phyloP scores from a whole-genome alignment of 2,113 vertebrate genomes.

The Phodopus roborovskii region DNA sequence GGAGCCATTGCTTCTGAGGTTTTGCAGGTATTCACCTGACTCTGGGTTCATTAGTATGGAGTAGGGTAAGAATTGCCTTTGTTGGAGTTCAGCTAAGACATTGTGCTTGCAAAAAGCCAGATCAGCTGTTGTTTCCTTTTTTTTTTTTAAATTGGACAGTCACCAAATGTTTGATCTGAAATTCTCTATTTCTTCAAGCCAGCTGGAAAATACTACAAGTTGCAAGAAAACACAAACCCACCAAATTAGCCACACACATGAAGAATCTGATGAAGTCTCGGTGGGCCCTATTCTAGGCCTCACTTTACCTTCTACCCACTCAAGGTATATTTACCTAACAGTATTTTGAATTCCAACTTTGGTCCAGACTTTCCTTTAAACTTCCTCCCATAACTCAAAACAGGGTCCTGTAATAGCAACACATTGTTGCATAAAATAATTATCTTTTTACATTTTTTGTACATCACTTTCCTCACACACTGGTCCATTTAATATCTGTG shows the following conservation, averaged over 20 bases:
- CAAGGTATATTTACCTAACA: slow-evolving; percentile 68
- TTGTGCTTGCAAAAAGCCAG: slow-evolving; percentile 75
- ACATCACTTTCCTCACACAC: not conserved
- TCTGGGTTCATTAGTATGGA: not conserved
- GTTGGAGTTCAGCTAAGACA: slow-evolving; percentile 62
- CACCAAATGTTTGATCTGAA: slow-evolving; percentile 83
- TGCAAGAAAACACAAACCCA: slow-evolving; percentile 76
- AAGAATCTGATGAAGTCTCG: slow-evolving; percentile 76
- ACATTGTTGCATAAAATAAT: not conserved
- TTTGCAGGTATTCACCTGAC: not conserved
- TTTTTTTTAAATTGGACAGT: slow-evolving; percentile 80
- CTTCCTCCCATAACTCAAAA: not conserved
- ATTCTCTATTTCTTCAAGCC: slow-evolving; percentile 78
- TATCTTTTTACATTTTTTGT: not conserved
- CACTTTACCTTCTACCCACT: slow-evolving; percentile 21
- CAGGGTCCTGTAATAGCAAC: not conserved
- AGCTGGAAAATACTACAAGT: slow-evolving; percentile 81
- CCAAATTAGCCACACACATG: slow-evolving; percentile 76
- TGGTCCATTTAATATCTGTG: accelerated
- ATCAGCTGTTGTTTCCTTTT: slow-evolving; percentile 83
- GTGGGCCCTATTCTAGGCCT: slow-evolving; percentile 66
- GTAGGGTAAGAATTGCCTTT: slow-evolving; percentile 50
- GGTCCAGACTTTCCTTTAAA: slow-evolving; percentile 45
- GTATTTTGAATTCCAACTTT: slow-evolving; percentile 50
- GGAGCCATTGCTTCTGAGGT: accelerated